Conservation (phyloP, 1,140 invertebrate genomes). For the Cecropterus lyciades region DNA sequence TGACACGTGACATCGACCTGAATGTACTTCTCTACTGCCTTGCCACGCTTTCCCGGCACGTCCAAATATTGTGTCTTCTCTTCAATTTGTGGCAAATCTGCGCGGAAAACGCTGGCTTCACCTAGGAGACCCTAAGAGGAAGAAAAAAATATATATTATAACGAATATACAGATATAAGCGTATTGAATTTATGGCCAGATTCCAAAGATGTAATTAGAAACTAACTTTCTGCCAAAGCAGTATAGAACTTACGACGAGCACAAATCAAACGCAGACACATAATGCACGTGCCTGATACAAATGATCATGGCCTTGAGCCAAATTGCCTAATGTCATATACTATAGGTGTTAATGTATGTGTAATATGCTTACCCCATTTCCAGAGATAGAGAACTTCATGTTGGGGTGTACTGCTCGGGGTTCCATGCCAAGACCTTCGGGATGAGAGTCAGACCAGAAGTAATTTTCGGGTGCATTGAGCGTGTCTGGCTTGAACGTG, state of each 20-base stretch:
- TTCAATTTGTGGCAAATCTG: slow-evolving; percentile 87
- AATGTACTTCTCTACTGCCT: slow-evolving; percentile 86
- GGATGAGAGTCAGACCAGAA: slow-evolving; percentile 93
- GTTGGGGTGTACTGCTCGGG: slow-evolving; percentile 86
- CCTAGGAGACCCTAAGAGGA: slow-evolving; percentile 82
- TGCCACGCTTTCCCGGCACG: slow-evolving; percentile 77
- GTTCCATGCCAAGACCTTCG: slow-evolving; percentile 89
- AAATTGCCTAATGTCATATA: no score
- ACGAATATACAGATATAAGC: neutral
- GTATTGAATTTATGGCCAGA: slow-evolving; percentile 7
- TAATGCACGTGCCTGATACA: slow-evolving; percentile 13
- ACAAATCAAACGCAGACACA: slow-evolving; percentile 6
- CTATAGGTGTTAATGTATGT: neutral
- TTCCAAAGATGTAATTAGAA: slow-evolving; percentile 43
- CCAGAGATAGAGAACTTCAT: slow-evolving; percentile 87
- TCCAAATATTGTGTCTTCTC: slow-evolving; percentile 85
- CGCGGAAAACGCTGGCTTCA: slow-evolving; percentile 86
- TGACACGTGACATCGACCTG: slow-evolving; percentile 88
- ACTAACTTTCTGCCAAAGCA: slow-evolving; percentile 51
- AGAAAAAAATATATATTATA: slow-evolving; percentile 29
- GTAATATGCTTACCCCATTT: slow-evolving; percentile 77
- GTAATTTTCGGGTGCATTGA: slow-evolving; percentile 88
- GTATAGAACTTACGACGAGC: neutral
- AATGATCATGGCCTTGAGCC: slow-evolving; percentile 22
- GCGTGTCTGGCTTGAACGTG: slow-evolving; percentile 88